A percentile compares a stretch with the other conserved stretches of the same genome.
phyloP scores from a whole-genome alignment of 2,888 invertebrate species.

The Stenolophus ochropezus region DNA sequence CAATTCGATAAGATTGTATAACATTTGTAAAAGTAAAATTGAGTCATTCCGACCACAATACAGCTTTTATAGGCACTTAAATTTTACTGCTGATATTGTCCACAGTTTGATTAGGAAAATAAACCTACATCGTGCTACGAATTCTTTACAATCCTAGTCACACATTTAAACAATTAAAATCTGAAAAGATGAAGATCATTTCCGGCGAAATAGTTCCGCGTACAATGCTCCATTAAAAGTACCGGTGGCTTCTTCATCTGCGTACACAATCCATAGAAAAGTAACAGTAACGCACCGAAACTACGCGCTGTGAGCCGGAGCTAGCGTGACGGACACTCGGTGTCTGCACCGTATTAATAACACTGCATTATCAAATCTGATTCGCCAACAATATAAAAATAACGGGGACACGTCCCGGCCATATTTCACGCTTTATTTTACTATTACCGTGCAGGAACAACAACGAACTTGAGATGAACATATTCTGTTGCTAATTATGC shows the following conservation, averaged over 20 bases:
- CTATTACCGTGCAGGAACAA: conserved; percentile 11
- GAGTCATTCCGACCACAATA: not conserved
- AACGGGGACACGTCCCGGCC: conserved; percentile 16
- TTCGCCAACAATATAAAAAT: conserved; percentile 37
- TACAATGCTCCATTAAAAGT: conserved; percentile 44
- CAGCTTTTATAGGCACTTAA: not conserved
- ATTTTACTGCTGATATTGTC: conserved; percentile 27
- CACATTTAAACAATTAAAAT: conserved; percentile 24
- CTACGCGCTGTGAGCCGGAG: not conserved
- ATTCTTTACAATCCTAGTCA: not conserved
- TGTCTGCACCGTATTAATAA: conserved; percentile 29
- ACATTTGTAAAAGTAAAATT: conserved; percentile 8
- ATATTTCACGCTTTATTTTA: conserved; percentile 24
- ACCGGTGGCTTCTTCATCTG: conserved; percentile 44
- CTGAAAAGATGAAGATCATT: conserved; percentile 10
- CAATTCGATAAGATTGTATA: not conserved
- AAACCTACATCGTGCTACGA: conserved; percentile 10
- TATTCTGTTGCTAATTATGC: not conserved
- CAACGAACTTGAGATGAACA: not conserved
- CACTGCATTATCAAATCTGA: conserved; percentile 16
- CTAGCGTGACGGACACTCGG: conserved; percentile 16
- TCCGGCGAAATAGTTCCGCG: conserved; percentile 10
- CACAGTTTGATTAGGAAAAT: not conserved
- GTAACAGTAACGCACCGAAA: conserved; percentile 54
- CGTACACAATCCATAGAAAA: conserved; percentile 48